phyloP scores from a whole-genome alignment of 2,113 vertebrate genomes.

The Epinephelus lanceolatus region DNA sequence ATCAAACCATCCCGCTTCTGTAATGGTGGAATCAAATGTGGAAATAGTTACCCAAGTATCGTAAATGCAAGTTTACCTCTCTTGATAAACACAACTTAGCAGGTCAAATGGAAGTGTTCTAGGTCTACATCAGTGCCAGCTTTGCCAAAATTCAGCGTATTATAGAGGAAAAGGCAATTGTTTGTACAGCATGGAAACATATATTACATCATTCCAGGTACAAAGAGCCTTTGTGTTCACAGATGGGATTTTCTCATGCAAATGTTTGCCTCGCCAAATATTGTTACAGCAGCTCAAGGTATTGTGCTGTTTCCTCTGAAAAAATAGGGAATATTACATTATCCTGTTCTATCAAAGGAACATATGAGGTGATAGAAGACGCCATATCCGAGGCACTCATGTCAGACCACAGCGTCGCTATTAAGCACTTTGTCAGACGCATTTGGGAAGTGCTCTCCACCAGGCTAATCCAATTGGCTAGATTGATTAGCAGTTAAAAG shows the following conservation, averaged over 20 bases:
- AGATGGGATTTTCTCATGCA: conserved; percentile 62
- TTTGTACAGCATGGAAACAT: conserved; percentile 63
- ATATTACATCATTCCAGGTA: conserved; percentile 63
- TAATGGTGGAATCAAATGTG: conserved; percentile 51
- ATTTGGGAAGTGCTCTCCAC: conserved; percentile 81
- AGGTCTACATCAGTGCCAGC: conserved; percentile 26
- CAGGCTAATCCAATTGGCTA: conserved; percentile 78
- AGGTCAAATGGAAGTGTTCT: conserved; percentile 34
- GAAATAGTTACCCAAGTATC: conserved; percentile 35
- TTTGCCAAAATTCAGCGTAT: conserved; percentile 49
- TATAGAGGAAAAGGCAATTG: conserved; percentile 54
- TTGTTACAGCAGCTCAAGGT: conserved; percentile 45
- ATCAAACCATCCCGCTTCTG: conserved; percentile 25
- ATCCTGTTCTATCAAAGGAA: conserved; percentile 64
- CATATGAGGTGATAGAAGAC: conserved; percentile 71
- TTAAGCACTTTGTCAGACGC: conserved; percentile 83
- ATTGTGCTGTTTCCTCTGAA: conserved; percentile 48
- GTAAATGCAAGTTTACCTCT: conserved; percentile 25
- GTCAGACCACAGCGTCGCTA: conserved; percentile 74
- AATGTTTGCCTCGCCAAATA: conserved; percentile 60
- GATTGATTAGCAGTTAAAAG: conserved; percentile 85
- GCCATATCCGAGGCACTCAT: conserved; percentile 76
- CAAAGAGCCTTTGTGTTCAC: conserved; percentile 68
- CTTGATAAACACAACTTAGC: conserved; percentile 19
- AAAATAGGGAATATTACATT: conserved; percentile 52